Percentiles rank a stretch among this genome's conserved stretches.
Conservation (phyloP, 2,113 vertebrate genomes). For the Panthera uncia region DNA sequence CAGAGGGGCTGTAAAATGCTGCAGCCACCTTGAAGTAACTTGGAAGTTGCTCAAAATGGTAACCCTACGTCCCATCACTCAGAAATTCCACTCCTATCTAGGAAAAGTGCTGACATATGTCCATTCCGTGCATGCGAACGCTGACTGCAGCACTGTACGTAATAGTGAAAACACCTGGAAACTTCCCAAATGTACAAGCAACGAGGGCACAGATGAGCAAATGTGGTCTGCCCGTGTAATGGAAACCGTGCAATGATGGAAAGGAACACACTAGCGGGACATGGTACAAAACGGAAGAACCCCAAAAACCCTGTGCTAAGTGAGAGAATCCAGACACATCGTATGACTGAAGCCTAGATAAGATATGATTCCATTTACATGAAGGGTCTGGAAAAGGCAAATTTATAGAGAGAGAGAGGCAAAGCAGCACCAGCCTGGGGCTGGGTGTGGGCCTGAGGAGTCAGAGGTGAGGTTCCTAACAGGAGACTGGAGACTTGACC, state of each 20-base stretch:
- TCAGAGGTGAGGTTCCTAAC: neutral
- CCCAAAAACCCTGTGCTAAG: neutral
- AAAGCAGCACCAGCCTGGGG: neutral
- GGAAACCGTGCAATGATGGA: neutral
- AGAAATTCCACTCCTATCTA: neutral
- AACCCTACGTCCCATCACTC: neutral
- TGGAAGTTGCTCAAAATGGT: neutral
- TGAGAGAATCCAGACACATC: neutral
- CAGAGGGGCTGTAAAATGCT: neutral
- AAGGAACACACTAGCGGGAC: neutral
- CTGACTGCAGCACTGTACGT: neutral
- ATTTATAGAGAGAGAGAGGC: neutral
- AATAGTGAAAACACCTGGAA: neutral
- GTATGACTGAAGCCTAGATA: neutral
- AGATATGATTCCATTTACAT: neutral
- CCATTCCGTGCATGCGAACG: neutral
- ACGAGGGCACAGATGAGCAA: neutral
- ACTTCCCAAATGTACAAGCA: neutral
- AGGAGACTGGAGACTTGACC: no score
- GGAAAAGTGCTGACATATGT: neutral
- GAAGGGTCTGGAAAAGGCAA: neutral
- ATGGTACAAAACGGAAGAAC: neutral
- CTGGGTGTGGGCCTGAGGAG: neutral
- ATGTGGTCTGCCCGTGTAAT: neutral
- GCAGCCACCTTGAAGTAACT: neutral